Evolutionary conservation across 2,888 invertebrate genomes (phyloP).

Genomic region (Agrochola lychnidis): DNA sequence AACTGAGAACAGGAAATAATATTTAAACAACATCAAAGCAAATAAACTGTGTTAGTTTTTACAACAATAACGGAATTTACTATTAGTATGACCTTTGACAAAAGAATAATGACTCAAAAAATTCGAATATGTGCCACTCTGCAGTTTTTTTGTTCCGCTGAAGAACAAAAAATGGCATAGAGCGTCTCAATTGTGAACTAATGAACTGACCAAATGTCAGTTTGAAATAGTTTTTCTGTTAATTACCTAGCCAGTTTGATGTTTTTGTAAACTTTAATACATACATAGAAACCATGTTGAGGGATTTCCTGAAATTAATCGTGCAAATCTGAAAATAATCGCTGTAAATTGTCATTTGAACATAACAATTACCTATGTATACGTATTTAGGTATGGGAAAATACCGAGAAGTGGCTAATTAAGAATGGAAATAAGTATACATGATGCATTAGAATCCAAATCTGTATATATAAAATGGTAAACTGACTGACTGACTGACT

Average conservation of each 20-base stretch:
- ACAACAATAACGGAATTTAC: conserved; percentile 40
- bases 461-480: no score
- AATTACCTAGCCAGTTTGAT: background rate
- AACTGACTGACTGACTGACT: no score
- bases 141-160: conserved; percentile 16
- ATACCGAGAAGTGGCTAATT: background rate
- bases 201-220: conserved; percentile 19
- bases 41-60: conserved; percentile 55
- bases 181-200: conserved; percentile 29
- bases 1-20: conserved; percentile 57
- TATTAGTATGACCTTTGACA: conserved; percentile 50
- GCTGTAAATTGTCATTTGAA: background rate
- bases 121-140: conserved; percentile 14
- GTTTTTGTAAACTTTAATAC: conserved; percentile 11
- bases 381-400: background rate
- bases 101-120: conserved; percentile 43
- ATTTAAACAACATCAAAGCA: conserved; percentile 51
- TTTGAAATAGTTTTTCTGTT: conserved; percentile 13
- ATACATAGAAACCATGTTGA: background rate
- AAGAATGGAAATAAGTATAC: background rate
- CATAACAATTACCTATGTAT: background rate
- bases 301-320: conserved; percentile 24
- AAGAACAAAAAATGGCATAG: conserved; percentile 45
- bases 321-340: conserved; percentile 27
- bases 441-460: background rate